These are phyloP conservation scores for Gasterosteus nipponicus DNA, from an alignment of 2,113 vertebrate species.

Conservation along the genomic window DNA sequence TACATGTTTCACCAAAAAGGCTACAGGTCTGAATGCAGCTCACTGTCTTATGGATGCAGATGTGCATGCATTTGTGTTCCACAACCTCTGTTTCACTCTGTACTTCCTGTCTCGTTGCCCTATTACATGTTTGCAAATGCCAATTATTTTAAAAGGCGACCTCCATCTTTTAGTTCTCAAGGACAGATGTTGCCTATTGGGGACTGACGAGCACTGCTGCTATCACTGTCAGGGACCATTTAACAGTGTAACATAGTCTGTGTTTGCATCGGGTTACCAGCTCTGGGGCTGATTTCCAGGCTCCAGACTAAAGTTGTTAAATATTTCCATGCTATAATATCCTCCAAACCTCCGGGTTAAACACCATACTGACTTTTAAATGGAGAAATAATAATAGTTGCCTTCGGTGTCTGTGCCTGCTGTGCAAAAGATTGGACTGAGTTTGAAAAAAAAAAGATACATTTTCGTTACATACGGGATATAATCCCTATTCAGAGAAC, in stretches of 20 bases:
- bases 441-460: background rate
- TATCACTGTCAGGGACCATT: constrained; percentile 61
- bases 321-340: constrained; percentile 25
- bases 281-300: constrained; percentile 34
- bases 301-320: constrained; percentile 26
- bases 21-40: background rate
- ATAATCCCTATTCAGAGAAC: background rate
- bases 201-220: constrained; percentile 22
- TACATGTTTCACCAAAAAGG: background rate
- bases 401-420: constrained; percentile 10
- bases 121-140: constrained; percentile 14
- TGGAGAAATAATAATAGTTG: constrained; percentile 26
- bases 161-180: constrained; percentile 43
- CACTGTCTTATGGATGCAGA: background rate
- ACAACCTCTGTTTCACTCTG: constrained; percentile 13
- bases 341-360: constrained; percentile 14
- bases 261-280: constrained; percentile 35
- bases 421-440: constrained; percentile 15
- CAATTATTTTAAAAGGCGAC: constrained; percentile 34
- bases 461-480: constrained; percentile 1
- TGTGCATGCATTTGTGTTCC: background rate
- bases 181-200: constrained; percentile 30
- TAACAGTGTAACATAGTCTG: constrained; percentile 34
- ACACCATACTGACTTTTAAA: constrained; percentile 34
- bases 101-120: constrained; percentile 14